These are phyloP conservation scores for Drosophila dives DNA, from an alignment of 2,888 invertebrate genomes.

Conservation along the genomic window DNA sequence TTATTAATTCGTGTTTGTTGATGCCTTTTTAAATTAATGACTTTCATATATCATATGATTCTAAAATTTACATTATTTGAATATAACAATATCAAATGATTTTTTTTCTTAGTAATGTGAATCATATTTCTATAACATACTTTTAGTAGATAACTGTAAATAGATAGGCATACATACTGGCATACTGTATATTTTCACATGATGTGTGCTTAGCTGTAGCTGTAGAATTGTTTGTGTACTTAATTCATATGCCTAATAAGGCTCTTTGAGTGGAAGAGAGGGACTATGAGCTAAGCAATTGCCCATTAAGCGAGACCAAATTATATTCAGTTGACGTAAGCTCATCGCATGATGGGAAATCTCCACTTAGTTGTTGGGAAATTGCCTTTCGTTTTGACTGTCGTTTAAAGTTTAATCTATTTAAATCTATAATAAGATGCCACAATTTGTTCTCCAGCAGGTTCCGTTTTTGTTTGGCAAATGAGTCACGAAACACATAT, in stretches of 20 bases:
- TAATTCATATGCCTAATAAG: conserved; percentile 5
- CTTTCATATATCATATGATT: too few species aligned
- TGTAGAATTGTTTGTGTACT: conserved; percentile 10
- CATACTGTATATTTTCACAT: conserved; percentile 13
- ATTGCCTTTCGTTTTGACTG: conserved; percentile 25
- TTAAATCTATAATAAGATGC: background rate
- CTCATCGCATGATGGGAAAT: conserved; percentile 26
- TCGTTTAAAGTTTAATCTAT: conserved; percentile 12
- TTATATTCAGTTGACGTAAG: conserved; percentile 51
- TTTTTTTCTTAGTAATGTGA: background rate
- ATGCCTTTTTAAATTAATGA: background rate
- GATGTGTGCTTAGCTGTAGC: conserved; percentile 49
- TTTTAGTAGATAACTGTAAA: background rate
- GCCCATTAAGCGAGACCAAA: conserved; percentile 39
- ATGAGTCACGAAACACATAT: conserved; percentile 30
- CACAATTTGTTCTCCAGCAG: conserved; percentile 2
- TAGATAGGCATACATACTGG: conserved; percentile 1
- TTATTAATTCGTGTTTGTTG: background rate
- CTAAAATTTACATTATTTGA: too few species aligned
- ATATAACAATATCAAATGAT: too few species aligned
- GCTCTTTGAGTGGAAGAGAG: background rate
- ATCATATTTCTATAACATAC: background rate
- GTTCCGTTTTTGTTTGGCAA: conserved; percentile 19
- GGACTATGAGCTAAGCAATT: conserved; percentile 23
- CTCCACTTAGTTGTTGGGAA: conserved; percentile 37